Base-by-base conservation (phyloP, 1,140 invertebrate genomes). In the Drosophila jambulina region DNA sequence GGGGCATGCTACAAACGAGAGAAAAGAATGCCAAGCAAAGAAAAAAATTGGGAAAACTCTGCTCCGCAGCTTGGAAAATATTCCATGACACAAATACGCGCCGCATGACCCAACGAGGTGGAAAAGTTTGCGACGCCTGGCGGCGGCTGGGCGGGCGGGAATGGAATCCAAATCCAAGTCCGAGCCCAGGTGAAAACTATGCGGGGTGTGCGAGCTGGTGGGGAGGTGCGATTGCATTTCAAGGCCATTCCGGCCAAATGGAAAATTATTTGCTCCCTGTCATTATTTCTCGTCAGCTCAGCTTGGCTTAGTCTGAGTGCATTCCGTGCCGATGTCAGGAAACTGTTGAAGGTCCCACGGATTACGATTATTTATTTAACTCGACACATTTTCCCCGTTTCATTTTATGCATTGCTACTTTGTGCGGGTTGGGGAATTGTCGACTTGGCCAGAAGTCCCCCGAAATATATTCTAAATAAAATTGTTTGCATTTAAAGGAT, bases 71-170 rank as follows among this genome's bases (percentile, higher is more conserved):
- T 70, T 38, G 65, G 62, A 59, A 86, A 87, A 79, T 82, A 84
- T 90, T 86, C 81, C 82, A 78, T 72, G 85, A 78, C 85, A 88
- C 69, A 84, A 84, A 90, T 68, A 78, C 72, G 64, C 61, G 71
- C 60, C 43, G 60, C 60, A 80, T 69, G 64, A 62, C 64, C 43
- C 77, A 75, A 59, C 49, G 42, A 78, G 45, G 60, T 78, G 60
- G 70, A 74, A 72, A 72, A 59, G 70, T 72, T 74, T 42, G 42
- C 61, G 29, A 40, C 48, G 48, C 21, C 53, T 48, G 43, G 4
- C 8, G 21, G 38, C 8, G 17, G 60, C 21, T 17, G 51, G 27
- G 32, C n/a, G 19, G 32, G 51, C 15, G 13, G 36, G 19, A 64
- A 19, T 64, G 49, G 58, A 62, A 64, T 57, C 62, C 64, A 56